These are phyloP conservation scores for Struthidea cinerea DNA, from an alignment of 2,113 vertebrate species.

Conservation along the genomic window DNA sequence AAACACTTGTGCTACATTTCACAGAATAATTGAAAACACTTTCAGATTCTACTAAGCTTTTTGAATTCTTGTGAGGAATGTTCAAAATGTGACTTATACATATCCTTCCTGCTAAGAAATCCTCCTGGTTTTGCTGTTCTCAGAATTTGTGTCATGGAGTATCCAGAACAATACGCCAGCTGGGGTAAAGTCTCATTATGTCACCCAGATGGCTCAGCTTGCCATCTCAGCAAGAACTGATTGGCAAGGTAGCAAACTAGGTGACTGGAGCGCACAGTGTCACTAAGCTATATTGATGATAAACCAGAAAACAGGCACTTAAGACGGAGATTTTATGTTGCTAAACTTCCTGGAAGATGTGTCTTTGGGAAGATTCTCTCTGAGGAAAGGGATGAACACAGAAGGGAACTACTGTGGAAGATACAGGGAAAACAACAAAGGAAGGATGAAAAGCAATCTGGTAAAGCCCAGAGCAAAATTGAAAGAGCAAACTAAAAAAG, in stretches of 20 bases:
- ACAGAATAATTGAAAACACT: neutral
- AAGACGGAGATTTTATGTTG: neutral
- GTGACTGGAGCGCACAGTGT: neutral
- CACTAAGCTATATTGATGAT: neutral
- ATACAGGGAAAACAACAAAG: fast-evolving
- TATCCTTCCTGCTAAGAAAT: neutral
- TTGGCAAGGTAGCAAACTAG: neutral
- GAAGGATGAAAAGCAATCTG: neutral
- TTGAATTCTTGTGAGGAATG: neutral
- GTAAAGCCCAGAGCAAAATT: neutral
- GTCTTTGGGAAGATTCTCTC: neutral
- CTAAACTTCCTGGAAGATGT: neutral
- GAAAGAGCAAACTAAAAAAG: neutral
- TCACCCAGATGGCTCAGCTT: neutral
- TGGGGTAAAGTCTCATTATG: neutral
- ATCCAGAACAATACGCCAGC: neutral
- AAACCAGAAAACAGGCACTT: neutral
- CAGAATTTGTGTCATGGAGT: neutral
- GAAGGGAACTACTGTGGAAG: neutral
- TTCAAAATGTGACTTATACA: neutral
- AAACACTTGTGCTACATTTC: neutral
- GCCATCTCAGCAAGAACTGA: neutral
- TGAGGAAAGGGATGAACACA: neutral
- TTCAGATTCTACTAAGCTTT: neutral
- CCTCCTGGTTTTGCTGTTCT: neutral